Evolutionary conservation across 1,140 invertebrate genomes (phyloP), one percentile per base, ranked within the genome.

Genomic region (Rhagoletis pomonella): DNA sequence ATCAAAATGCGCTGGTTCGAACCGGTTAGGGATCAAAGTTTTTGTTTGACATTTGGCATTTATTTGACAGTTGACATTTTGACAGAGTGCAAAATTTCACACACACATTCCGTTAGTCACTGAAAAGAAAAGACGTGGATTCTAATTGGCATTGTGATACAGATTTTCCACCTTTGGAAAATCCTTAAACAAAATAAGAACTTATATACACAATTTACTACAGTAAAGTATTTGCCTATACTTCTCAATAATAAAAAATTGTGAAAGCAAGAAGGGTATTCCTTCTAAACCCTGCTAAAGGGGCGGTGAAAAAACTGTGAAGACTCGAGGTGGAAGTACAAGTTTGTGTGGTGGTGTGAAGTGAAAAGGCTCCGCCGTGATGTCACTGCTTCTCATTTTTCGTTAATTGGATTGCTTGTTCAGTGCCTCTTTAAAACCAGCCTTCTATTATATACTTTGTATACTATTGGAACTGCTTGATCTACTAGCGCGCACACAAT

Each of bases 311-410:
- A 81, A 81, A 19, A 19, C 47, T 50, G 47, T 81, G 73, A 7
- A 81, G 17, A 81, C 73, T 55, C 47, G 47, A 55, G 44, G 17
- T 77, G 73, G 73, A n/a, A 29, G 73, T 50, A 55, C n/a, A 58
- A 17, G 67, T 73, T 10, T 67, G 64, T 14, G 67, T 12, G 47
- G 44, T 81, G 5, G 44, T 81, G 73, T 19, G 7, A n/a, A 81
- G 73, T 81, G 47, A 55, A 81, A 81, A 81, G 47, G 73, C 73
- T 81, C 73, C 50, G 89, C 90, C 88, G 90, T 91, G 90, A 91
- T 91, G 90, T 91, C 90, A 91, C 90, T 90, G 89, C 88, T 62
- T 87, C 88, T 73, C 85, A 88, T 77, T 89, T 90, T 86, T 64
- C 39, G 60, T 86, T 86, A 62, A 62, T 86, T 86, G 67, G 39